phyloP scores from a whole-genome alignment of 2,113 vertebrate genomes.

The Macrotis lagotis region DNA sequence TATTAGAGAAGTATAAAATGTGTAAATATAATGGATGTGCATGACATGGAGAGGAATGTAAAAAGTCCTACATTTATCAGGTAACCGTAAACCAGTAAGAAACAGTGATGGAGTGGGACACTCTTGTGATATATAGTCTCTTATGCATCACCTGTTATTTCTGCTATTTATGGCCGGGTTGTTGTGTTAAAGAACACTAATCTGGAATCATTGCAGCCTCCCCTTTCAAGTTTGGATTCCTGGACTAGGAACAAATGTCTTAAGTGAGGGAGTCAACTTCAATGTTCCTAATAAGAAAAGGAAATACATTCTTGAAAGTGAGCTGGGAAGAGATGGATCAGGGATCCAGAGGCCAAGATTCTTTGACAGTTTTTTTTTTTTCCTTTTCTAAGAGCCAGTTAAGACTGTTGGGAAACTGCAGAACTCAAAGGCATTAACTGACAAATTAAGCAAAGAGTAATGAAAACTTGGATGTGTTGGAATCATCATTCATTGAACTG shows the following conservation, averaged over 20 bases:
- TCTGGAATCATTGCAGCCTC: slow-evolving; percentile 76
- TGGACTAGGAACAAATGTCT: slow-evolving; percentile 60
- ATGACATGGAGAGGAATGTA: slow-evolving; percentile 79
- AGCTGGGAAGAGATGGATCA: slow-evolving; percentile 46
- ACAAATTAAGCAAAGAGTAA: slow-evolving; percentile 87
- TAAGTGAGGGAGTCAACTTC: slow-evolving; percentile 63
- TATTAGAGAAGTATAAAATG: slow-evolving; percentile 85
- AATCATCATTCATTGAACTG: slow-evolving; percentile 85
- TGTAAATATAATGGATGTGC: slow-evolving; percentile 83
- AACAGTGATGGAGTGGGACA: slow-evolving; percentile 78
- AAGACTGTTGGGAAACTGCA: slow-evolving; percentile 68
- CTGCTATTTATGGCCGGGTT: slow-evolving; percentile 80
- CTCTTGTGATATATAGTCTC: slow-evolving; percentile 80
- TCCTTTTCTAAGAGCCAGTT: slow-evolving; percentile 73
- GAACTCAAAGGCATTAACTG: slow-evolving; percentile 84
- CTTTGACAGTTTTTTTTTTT: slow-evolving; percentile 63
- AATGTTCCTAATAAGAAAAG: slow-evolving; percentile 73
- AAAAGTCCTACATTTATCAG: slow-evolving; percentile 84
- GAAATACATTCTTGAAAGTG: slow-evolving; percentile 75
- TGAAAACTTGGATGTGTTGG: slow-evolving; percentile 83
- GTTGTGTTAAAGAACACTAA: slow-evolving; percentile 81
- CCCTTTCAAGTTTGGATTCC: slow-evolving; percentile 37
- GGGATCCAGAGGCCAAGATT: slow-evolving; percentile 69
- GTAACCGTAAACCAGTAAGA: slow-evolving; percentile 83
- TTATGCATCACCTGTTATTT: slow-evolving; percentile 80